These are phyloP conservation scores for Lasioglossum baleicum DNA, from an alignment of 1,140 invertebrate genomes.

Conservation along the genomic window DNA sequence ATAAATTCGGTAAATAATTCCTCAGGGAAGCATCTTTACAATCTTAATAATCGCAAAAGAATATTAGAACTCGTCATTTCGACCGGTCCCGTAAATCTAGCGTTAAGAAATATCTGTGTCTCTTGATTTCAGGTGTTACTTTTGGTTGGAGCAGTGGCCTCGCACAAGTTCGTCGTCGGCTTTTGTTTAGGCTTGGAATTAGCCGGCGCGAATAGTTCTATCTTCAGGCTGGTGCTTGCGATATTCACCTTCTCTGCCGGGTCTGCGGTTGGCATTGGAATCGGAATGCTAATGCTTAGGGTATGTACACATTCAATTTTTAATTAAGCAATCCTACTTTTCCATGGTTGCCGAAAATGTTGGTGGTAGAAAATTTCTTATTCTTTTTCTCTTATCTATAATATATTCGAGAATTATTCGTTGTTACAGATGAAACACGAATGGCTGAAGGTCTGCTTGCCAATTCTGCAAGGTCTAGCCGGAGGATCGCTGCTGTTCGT, in stretches of 20 bases:
- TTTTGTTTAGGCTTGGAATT: conserved; percentile 89
- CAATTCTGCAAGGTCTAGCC: conserved; percentile 85
- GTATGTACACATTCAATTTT: conserved; percentile 44
- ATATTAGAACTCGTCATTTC: background rate
- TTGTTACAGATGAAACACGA: conserved; percentile 41
- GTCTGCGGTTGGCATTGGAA: conserved; percentile 84
- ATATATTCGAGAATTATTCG: background rate
- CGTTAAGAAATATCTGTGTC: background rate
- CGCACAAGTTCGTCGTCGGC: conserved; percentile 89
- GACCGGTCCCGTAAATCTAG: no score
- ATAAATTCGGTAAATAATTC: no score
- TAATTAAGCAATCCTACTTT: no score
- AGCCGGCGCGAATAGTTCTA: conserved; percentile 77
- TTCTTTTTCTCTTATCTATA: no score
- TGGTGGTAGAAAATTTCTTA: no score
- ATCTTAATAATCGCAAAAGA: background rate
- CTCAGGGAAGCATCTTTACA: background rate
- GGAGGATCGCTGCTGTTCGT: conserved; percentile 95
- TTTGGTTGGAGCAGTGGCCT: conserved; percentile 85
- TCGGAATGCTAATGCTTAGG: conserved; percentile 79
- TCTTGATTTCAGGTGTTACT: conserved; percentile 82
- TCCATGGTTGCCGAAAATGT: no score
- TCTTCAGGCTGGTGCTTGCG: conserved; percentile 81
- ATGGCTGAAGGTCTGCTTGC: conserved; percentile 50
- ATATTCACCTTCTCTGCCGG: conserved; percentile 85